These are phyloP conservation scores for Callithrix jacchus DNA, from an alignment of 2,113 vertebrate species.

Conservation along the genomic window DNA sequence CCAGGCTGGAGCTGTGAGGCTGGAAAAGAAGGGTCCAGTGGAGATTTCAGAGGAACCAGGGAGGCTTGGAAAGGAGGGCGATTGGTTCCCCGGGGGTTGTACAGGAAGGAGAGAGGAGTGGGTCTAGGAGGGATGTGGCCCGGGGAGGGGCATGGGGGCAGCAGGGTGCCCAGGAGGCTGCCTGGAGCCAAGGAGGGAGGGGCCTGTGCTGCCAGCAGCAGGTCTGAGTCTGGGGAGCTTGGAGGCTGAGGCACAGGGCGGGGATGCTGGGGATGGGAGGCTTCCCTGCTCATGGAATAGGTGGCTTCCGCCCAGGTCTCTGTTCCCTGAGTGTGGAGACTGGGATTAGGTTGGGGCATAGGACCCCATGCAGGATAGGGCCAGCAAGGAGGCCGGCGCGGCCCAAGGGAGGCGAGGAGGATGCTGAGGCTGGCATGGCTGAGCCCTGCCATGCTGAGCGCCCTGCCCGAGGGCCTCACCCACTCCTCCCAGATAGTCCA, in stretches of 20 bases:
- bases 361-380: neutral
- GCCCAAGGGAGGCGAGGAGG: neutral
- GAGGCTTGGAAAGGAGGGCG: neutral
- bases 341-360: neutral
- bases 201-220: neutral
- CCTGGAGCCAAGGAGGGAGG: neutral
- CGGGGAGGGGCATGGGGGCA: neutral
- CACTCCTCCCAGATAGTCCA: neutral
- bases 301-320: accelerated
- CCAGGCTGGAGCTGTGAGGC: neutral
- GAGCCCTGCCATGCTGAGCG: neutral
- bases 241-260: neutral
- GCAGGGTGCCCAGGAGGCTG: neutral
- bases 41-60: accelerated
- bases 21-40: neutral
- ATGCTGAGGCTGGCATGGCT: neutral
- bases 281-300: neutral
- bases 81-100: neutral
- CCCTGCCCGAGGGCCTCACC: accelerated
- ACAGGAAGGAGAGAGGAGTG: too few relatives aligned
- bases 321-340: neutral
- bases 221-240: neutral
- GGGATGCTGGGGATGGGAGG: neutral
- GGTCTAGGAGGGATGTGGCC: accelerated
- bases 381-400: neutral